Base-by-base conservation (phyloP, 2,113 vertebrate species). In the Columba janthina region DNA sequence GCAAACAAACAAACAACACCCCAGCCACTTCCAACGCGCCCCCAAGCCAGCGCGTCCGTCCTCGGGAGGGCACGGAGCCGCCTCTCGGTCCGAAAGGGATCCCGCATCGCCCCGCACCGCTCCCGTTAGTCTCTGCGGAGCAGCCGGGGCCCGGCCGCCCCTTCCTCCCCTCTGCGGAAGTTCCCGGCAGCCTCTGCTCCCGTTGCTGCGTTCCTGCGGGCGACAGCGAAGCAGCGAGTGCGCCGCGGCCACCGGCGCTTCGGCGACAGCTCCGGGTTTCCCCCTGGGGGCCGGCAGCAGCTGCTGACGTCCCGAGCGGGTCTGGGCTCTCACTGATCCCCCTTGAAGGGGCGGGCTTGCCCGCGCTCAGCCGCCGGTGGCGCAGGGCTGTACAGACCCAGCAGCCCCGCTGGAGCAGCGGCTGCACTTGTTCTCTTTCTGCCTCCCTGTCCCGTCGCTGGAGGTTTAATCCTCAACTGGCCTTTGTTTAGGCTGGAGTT, bases 31-130 rank as follows among this genome's bases (percentile, higher is more conserved):
- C 28, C 53, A 58, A 67, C 22, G 5, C 10, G 1, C 14, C 12
- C n/a, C 34, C 20, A 9, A 6, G 11, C 9, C 40, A 12, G 8
- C 0, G 19, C 29, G 5, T 4, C 29, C 22, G 1, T 6, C 18
- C 28, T 6, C 40, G 3, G 13, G 4, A 1, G 10, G 26, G 4
- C 4, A 9, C 32, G 1, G 12, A 71, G 0, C 46, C 17, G 6
- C 26, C 15, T 0, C 36, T 3, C 14, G 21, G 21, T 16, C 42
- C 16, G 42, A 15, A 16, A 16, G 42, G 16, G 42, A 16, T 44
- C 42, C 16, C 42, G 42, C 42, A 42, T 15, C 14, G 15, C 14
- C 42, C 42, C 42, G 15, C 42, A 42, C 42, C 42, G 42, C 42
- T 17, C 42, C 42, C 42, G 14, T 16, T 42, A 6, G 15, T 42